Evolutionary conservation across 1,140 invertebrate species (phyloP), one percentile per base, ranked within the genome.

Genomic region (Neocloeon triangulifer): DNA sequence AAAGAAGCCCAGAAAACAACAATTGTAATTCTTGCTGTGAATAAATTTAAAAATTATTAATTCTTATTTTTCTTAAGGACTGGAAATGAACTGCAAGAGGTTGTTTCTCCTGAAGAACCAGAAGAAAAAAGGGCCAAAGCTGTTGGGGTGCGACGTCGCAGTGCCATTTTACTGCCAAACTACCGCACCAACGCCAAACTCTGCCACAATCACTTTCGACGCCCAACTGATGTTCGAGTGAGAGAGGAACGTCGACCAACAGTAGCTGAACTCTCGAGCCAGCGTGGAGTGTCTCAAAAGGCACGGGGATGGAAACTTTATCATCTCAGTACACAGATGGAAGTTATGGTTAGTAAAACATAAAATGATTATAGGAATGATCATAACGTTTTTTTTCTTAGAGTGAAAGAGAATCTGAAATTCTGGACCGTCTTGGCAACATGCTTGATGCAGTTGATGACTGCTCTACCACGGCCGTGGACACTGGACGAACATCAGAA

Each of bases 281-380:
- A 92, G 48, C 74, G 74, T 42, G 69, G 82, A 46, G 75, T 89
- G 16, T 52, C 80, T 36, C 73, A 85, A 41, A 86, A 80, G 55
- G 64, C 84, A n/a, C 79, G 82, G 48, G 88, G 86, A 8, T 96
- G 88, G 88, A 94, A 94, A 59, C 62, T 94, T 18, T 73, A 85
- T 59, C 81, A 92, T 56, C 61, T 94, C 30, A 77, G 70, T 10
- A 70, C 82, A 17, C 85, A 92, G 61, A 77, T 94, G 68, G 82
- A 92, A 45, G 80, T 89, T 53, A 53, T 92, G 55, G 84, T 88
- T 51, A 55, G 55, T 46, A n/a, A n/a, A n/a, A n/a, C n/a, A n/a
- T n/a, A n/a, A n/a, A n/a, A n/a, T n/a, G n/a, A 36, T 32, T 36
- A 33, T 5, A 32, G 7, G 22, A 26, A 21, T 31, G 16, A 33